Percentiles rank a stretch among this genome's conserved stretches.
Conservation (phyloP, 1,140 invertebrate species). For the Druon quercuslanigerum region DNA sequence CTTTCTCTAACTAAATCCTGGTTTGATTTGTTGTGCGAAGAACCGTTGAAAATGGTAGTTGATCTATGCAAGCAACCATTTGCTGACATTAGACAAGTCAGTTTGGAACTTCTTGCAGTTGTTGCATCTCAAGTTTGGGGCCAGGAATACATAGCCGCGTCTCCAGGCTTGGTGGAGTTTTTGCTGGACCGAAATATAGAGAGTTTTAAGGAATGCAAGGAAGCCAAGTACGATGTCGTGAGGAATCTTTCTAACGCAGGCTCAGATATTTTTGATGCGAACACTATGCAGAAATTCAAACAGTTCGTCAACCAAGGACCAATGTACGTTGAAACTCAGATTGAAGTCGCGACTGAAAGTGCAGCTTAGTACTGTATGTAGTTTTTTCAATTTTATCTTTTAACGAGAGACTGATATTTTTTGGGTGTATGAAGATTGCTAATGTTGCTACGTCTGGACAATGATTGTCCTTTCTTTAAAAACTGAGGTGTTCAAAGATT, state of each 20-base stretch:
- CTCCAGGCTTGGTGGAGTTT: constrained; percentile 84
- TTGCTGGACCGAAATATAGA: constrained; percentile 83
- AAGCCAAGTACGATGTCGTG: constrained; percentile 85
- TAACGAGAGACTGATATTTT: not conserved
- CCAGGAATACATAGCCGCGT: constrained; percentile 77
- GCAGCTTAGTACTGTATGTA: constrained; percentile 67
- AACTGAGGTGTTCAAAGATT: too few relatives aligned
- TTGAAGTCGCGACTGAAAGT: constrained; percentile 83
- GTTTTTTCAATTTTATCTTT: constrained; percentile 24
- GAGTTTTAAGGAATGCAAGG: constrained; percentile 83
- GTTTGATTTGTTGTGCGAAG: constrained; percentile 76
- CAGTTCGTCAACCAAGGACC: constrained; percentile 84
- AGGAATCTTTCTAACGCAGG: constrained; percentile 79
- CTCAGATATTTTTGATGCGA: constrained; percentile 79
- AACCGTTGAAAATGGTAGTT: constrained; percentile 77
- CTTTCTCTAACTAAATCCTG: constrained; percentile 77
- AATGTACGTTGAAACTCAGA: constrained; percentile 80
- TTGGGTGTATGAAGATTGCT: too few relatives aligned
- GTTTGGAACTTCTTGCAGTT: constrained; percentile 74
- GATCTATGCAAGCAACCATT: constrained; percentile 80
- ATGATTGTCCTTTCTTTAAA: too few relatives aligned
- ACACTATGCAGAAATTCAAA: constrained; percentile 78
- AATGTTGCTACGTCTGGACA: too few relatives aligned
- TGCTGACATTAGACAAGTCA: constrained; percentile 77
- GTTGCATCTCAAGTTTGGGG: constrained; percentile 80